Evolutionary conservation across 2,113 vertebrate genomes (phyloP).

Genomic region (Callorhinus ursinus): DNA sequence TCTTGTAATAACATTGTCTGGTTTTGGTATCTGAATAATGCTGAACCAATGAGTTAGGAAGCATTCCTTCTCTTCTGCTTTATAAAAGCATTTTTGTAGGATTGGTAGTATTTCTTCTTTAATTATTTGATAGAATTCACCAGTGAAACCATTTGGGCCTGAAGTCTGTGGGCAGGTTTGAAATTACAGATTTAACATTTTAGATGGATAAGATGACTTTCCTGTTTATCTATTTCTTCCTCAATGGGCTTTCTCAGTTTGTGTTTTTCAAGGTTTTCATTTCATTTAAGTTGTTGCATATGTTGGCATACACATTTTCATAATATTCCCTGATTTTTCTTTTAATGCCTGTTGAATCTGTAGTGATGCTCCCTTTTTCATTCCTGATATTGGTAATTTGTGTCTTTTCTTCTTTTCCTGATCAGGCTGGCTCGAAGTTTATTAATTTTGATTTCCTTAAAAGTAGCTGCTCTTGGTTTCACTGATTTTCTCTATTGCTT

Average conservation of each 20-base stretch:
- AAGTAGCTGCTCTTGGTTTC: background rate
- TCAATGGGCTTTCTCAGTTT: background rate
- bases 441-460: background rate
- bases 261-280: conserved; percentile 6
- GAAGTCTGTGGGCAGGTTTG: background rate
- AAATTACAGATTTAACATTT: conserved; percentile 22
- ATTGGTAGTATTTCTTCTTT: background rate
- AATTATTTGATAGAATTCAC: background rate
- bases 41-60: background rate
- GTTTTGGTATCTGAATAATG: background rate
- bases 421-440: background rate
- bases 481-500: background rate
- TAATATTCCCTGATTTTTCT: background rate
- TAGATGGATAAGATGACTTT: background rate
- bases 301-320: background rate
- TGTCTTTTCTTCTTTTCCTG: background rate
- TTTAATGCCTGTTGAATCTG: background rate
- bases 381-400: background rate
- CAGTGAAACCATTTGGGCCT: background rate
- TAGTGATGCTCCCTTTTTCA: background rate
- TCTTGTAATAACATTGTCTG: background rate
- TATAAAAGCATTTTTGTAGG: background rate
- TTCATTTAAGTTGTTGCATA: background rate
- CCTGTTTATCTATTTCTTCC: background rate
- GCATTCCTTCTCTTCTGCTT: background rate